Percentiles rank a stretch among this genome's conserved stretches.
phyloP scores from a whole-genome alignment of 2,888 invertebrate species.

The Limnephilus auricula region DNA sequence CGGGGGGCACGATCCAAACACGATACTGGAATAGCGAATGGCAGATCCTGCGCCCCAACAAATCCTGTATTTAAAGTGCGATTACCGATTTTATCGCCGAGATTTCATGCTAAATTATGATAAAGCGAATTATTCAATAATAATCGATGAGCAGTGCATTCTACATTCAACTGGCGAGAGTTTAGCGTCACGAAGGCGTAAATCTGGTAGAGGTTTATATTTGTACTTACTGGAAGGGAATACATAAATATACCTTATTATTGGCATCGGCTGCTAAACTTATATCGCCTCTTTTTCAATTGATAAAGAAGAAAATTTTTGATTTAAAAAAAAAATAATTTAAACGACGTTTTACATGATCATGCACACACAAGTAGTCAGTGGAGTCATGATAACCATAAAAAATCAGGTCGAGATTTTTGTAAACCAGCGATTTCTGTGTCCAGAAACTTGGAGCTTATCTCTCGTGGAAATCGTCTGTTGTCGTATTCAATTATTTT shows the following conservation, averaged over 20 bases:
- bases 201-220: background rate
- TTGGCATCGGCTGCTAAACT: background rate
- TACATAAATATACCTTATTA: background rate
- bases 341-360: too few species aligned
- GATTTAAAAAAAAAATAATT: too few species aligned
- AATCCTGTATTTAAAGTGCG: constrained; percentile 30
- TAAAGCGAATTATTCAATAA: constrained; percentile 10
- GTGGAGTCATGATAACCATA: background rate
- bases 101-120: constrained; percentile 37
- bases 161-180: background rate
- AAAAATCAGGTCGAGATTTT: background rate
- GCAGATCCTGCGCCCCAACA: constrained; percentile 9
- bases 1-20: constrained; percentile 25
- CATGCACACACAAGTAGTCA: background rate
- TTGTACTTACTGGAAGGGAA: background rate
- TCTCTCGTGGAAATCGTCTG: background rate
- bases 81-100: constrained; percentile 38
- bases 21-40: background rate
- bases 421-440: background rate
- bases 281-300: background rate
- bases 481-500: background rate
- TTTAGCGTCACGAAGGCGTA: background rate
- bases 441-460: too few species aligned
- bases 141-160: constrained; percentile 16
- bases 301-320: background rate